Conservation (phyloP, 2,113 vertebrate genomes). For the Pygoscelis antarcticus region DNA sequence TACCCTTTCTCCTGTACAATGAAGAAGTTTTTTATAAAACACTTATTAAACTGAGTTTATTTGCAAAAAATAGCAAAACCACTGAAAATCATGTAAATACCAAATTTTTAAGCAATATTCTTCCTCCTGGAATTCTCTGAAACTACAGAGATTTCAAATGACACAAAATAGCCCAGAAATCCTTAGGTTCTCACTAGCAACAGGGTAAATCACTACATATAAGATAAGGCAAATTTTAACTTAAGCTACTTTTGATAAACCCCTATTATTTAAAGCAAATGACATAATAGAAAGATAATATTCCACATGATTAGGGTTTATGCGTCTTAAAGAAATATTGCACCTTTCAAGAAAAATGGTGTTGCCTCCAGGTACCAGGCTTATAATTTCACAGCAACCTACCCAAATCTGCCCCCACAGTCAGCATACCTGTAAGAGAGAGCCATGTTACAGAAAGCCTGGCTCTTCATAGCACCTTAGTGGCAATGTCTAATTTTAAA, state of each 20-base stretch:
- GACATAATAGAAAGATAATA: neutral
- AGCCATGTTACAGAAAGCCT: neutral
- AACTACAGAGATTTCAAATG: neutral
- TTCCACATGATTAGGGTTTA: neutral
- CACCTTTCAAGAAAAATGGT: neutral
- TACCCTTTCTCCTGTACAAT: neutral
- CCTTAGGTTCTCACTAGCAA: neutral
- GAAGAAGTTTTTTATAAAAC: neutral
- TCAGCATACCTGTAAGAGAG: neutral
- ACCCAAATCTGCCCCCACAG: neutral
- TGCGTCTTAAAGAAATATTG: neutral
- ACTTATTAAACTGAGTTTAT: neutral
- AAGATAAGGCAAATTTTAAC: neutral
- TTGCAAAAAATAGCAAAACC: neutral
- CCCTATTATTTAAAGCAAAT: neutral
- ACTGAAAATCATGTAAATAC: neutral
- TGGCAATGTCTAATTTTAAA: neutral
- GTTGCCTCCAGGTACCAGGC: neutral
- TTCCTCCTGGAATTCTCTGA: neutral
- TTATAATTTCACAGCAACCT: neutral
- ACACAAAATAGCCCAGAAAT: neutral
- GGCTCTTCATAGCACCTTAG: neutral
- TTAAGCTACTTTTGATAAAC: neutral
- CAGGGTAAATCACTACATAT: neutral
- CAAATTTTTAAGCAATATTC: neutral